Conservation (phyloP, 2,888 invertebrate species). For the Nymphalis urticae region DNA sequence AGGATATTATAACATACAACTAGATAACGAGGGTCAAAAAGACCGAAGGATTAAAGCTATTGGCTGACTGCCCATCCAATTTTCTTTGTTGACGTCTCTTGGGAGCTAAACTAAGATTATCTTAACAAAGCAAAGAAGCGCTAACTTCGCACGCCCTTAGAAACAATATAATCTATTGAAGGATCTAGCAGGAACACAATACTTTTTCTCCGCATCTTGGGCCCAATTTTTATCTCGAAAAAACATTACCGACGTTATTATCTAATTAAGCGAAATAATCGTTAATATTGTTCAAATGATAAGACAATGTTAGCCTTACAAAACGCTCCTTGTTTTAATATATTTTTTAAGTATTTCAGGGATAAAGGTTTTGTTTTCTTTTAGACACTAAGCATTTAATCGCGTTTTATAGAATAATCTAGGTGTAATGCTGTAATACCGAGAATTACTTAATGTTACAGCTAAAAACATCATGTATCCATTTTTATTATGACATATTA, state of each 20-base stretch:
- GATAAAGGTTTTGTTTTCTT: neutral
- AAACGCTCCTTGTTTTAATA: neutral
- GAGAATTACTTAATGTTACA: no score
- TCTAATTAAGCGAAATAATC: constrained; percentile 56
- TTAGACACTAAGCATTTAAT: neutral
- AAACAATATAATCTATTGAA: constrained; percentile 65
- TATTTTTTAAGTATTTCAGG: neutral
- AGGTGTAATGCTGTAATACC: no score
- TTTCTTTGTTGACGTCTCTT: constrained; percentile 78
- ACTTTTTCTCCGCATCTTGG: constrained; percentile 42
- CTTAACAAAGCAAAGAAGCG: constrained; percentile 75
- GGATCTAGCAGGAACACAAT: constrained; percentile 54
- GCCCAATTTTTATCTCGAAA: constrained; percentile 33
- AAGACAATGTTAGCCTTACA: neutral
- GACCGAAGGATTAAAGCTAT: constrained; percentile 77
- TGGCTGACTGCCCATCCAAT: constrained; percentile 81
- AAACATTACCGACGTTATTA: constrained; percentile 36
- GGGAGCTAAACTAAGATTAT: constrained; percentile 74
- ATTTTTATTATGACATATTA: no score
- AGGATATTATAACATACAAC: constrained; percentile 68
- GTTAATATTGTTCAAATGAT: constrained; percentile 37
- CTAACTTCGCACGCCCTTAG: constrained; percentile 60
- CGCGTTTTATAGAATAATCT: no score
- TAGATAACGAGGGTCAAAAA: constrained; percentile 76
- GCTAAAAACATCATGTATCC: no score